Conservation (phyloP, 1,140 invertebrate genomes). For the Brachionus rubens region DNA sequence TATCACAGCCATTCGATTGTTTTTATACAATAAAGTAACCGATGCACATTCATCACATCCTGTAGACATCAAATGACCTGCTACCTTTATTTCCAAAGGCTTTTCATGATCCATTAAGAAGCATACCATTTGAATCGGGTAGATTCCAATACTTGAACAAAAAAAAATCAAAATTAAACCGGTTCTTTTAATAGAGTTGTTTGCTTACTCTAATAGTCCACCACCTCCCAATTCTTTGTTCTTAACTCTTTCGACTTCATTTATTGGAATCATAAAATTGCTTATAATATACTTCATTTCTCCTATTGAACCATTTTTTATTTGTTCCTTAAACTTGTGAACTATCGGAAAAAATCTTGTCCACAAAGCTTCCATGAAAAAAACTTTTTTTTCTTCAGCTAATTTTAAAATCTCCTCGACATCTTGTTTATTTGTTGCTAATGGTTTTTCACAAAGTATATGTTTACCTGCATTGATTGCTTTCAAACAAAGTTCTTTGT, state of each 20-base stretch:
- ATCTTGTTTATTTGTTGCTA: conserved; percentile 69
- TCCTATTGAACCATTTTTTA: conserved; percentile 68
- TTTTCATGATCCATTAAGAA: conserved; percentile 68
- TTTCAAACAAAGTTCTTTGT: conserved; percentile 67
- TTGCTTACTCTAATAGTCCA: conserved; percentile 64
- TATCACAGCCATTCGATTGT: conserved; percentile 67
- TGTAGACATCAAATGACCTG: conserved; percentile 69
- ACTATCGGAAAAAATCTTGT: conserved; percentile 71
- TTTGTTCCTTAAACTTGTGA: conserved; percentile 56
- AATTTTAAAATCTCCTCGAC: conserved; percentile 51
- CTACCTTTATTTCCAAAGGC: conserved; percentile 65
- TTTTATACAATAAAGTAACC: conserved; percentile 67
- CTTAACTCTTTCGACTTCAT: conserved; percentile 63
- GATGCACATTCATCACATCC: conserved; percentile 66
- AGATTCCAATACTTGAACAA: conserved; percentile 83
- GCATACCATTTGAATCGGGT: conserved; percentile 72
- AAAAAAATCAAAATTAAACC: too few species aligned
- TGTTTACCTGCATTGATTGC: conserved; percentile 74
- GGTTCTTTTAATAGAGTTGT: too few species aligned
- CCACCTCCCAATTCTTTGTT: conserved; percentile 72
- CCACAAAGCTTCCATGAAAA: conserved; percentile 81
- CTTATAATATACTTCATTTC: conserved; percentile 67
- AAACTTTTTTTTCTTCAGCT: conserved; percentile 64
- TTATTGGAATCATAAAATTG: conserved; percentile 67
- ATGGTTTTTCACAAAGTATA: conserved; percentile 78